phyloP scores from a whole-genome alignment of 2,888 invertebrate species.

The Drosophila leonis region DNA sequence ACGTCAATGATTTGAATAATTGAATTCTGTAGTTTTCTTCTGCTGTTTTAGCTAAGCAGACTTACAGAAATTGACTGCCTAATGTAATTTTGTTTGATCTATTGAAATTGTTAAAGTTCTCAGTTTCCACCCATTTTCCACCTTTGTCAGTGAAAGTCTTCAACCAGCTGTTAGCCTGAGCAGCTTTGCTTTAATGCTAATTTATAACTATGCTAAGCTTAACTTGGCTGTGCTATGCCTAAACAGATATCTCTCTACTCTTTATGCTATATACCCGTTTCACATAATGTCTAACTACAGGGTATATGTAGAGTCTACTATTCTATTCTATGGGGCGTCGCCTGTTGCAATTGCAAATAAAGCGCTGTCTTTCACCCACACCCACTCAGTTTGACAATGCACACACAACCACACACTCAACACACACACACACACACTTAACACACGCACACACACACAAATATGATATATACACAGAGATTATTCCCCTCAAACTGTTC shows the following conservation, averaged over 20 bases:
- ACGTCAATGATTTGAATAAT: too few species aligned
- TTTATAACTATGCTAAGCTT: background rate
- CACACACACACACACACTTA: slow-evolving; percentile 4
- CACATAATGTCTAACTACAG: too few species aligned
- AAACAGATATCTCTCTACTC: background rate
- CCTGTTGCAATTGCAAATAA: slow-evolving; percentile 9
- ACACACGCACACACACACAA: slow-evolving; percentile 1
- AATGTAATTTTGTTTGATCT: background rate
- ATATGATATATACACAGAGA: background rate
- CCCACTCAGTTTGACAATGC: slow-evolving; percentile 16
- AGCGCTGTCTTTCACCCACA: slow-evolving; percentile 22
- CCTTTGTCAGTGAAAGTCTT: background rate
- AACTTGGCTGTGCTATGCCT: background rate
- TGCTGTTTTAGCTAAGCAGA: too few species aligned
- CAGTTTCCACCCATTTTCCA: background rate
- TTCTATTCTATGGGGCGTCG: slow-evolving; percentile 29
- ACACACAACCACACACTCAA: slow-evolving; percentile 7
- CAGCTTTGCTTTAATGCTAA: background rate
- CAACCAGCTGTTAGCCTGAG: background rate
- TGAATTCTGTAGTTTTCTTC: too few species aligned
- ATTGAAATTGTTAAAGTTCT: background rate
- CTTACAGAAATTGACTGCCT: too few species aligned
- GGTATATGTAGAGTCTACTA: slow-evolving; percentile 16
- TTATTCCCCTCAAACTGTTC: background rate
- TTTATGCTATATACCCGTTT: too few species aligned